Evolutionary conservation across 2,888 invertebrate species (phyloP).

Genomic region (Oligia fasciuncula): DNA sequence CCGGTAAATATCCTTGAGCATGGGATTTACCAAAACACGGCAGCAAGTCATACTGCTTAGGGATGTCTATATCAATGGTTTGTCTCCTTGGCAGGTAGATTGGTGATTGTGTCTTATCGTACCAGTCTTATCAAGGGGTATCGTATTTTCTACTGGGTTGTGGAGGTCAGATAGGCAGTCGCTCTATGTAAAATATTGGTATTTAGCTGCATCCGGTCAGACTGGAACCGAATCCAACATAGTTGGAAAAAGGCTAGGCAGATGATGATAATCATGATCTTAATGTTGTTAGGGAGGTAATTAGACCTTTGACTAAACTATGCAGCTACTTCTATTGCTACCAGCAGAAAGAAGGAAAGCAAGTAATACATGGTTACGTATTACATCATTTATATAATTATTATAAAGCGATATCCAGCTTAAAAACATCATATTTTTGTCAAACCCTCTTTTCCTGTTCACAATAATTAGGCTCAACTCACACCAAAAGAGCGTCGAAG

Average conservation of each 20-base stretch:
- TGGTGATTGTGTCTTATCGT: neutral
- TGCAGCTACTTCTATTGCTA: neutral
- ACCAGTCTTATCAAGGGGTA: neutral
- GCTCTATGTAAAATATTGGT: no score
- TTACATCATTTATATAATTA: neutral
- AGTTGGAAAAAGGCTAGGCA: no score
- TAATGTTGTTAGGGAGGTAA: neutral
- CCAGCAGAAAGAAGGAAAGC: neutral
- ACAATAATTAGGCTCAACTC: neutral
- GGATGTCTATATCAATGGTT: neutral
- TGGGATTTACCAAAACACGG: neutral
- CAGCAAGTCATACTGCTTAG: neutral
- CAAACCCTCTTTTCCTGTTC: neutral
- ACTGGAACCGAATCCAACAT: no score
- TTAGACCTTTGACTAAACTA: neutral
- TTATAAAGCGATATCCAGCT: neutral
- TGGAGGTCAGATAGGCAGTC: neutral
- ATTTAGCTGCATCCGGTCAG: no score
- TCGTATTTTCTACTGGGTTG: neutral
- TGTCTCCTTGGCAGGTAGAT: neutral
- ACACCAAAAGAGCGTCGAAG: no score
- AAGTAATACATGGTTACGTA: no score
- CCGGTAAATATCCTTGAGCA: constrained; percentile 7
- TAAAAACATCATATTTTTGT: neutral
- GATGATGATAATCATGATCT: no score